These are phyloP conservation scores for Willisornis vidua DNA, from an alignment of 2,113 vertebrate genomes.

Conservation along the genomic window DNA sequence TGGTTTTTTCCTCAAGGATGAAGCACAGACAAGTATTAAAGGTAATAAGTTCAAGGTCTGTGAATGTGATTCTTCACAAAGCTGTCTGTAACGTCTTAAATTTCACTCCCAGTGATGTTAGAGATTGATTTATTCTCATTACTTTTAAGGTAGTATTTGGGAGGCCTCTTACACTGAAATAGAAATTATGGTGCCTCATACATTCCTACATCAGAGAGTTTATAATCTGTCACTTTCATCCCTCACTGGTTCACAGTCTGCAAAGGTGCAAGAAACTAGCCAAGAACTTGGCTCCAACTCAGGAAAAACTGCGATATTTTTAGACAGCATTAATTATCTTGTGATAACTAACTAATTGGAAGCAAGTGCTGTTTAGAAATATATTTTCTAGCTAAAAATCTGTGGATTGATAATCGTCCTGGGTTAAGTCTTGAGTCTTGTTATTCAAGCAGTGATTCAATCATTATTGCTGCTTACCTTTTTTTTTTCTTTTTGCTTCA, in stretches of 20 bases:
- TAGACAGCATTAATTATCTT: neutral
- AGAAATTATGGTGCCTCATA: neutral
- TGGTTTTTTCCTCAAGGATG: neutral
- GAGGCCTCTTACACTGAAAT: neutral
- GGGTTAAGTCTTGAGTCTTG: neutral
- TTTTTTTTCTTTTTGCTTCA: neutral
- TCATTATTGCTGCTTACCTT: neutral
- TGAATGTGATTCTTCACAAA: neutral
- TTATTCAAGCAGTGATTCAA: neutral
- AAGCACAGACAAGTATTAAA: neutral
- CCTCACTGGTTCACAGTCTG: neutral
- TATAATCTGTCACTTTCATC: neutral
- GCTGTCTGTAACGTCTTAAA: neutral
- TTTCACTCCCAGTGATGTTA: neutral
- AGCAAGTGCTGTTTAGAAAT: neutral
- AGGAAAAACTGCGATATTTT: neutral
- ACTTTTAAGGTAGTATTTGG: neutral
- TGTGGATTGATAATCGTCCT: neutral
- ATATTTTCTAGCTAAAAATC: neutral
- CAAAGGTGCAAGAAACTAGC: neutral
- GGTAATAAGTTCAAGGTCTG: neutral
- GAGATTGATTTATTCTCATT: neutral
- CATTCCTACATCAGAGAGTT: neutral
- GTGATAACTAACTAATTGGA: neutral
- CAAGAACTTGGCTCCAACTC: neutral